Evolutionary conservation across 2,113 vertebrate species (phyloP), one percentile per base, ranked within the genome.

Genomic region (Triplophysa siluroides): DNA sequence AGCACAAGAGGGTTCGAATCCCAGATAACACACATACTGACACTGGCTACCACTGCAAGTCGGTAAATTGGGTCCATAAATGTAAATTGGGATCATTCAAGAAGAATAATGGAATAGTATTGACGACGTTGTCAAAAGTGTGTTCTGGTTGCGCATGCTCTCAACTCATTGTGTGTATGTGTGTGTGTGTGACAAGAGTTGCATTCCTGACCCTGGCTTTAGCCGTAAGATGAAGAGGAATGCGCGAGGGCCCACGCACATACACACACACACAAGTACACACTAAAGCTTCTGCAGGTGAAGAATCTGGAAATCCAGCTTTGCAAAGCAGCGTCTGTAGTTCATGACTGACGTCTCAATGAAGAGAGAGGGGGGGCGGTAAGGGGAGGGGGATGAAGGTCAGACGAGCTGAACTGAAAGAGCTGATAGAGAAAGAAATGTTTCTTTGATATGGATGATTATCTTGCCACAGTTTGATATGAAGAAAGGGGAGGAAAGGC

Each of bases 271-370:
- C 70, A 73, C 21, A 71, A 54, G 24, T 9, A 3, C 68, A 73
- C 45, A 66, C 71, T 60, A 74, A 81, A 76, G 72, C 63, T 62
- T 50, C 70, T 62, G 79, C 79, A 81, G 79, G 79, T 81, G 79
- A 81, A 81, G 65, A 76, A 81, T 66, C 79, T 81, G 72, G 72
- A 81, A 81, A 69, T 61, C 62, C 54, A 81, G 61, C 74, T 64
- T 76, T 41, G 74, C 38, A 43, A 76, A 33, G 71, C 38, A 75
- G 70, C 38, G 54, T 81, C 72, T 68, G 65, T 72, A 60, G 70
- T 63, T 80, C 82, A 83, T 80, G 73, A 61, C 67, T 80, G 82
- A 80, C 73, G 26, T 72, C 50, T 80, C 73, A 77, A 77, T 81
- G 73, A 69, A 65, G 41, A 76, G 23, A 7, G 68, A 41, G 52